Conservation (phyloP, 1,140 invertebrate genomes). For the Polyergus mexicanus region DNA sequence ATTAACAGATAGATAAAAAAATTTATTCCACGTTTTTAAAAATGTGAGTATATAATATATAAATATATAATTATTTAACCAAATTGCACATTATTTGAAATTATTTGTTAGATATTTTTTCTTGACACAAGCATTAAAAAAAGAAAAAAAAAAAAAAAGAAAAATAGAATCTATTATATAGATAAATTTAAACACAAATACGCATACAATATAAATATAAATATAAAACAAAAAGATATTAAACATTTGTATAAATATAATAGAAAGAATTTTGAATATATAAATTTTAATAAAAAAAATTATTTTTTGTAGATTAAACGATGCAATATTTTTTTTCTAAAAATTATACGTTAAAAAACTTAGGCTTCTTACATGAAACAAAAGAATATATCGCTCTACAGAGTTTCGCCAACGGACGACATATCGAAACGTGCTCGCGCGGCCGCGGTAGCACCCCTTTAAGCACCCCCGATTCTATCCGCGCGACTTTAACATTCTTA, state of each 20-base stretch:
- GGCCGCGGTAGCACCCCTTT: constrained; percentile 45
- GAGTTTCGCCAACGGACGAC: background rate
- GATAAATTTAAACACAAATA: too few relatives aligned
- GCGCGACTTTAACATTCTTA: constrained; percentile 58
- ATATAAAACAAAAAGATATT: too few relatives aligned
- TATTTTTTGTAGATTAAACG: background rate
- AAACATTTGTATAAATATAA: too few relatives aligned
- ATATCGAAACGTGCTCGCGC: background rate
- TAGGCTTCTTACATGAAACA: background rate
- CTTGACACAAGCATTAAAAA: background rate
- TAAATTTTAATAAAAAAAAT: constrained; percentile 29
- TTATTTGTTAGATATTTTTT: background rate
- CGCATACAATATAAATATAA: too few relatives aligned
- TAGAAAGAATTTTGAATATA: background rate
- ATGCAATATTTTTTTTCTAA: background rate
- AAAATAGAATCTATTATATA: too few relatives aligned
- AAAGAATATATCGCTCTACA: background rate
- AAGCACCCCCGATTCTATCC: constrained; percentile 10
- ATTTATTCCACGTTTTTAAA: background rate
- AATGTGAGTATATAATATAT: too few relatives aligned
- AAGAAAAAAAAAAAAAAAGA: too few relatives aligned
- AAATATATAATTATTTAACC: background rate
- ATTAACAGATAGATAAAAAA: background rate
- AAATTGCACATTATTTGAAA: background rate
- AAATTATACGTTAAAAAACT: background rate